These are phyloP conservation scores for Spinus olivaceus DNA, from an alignment of 2,797 vertebrate genomes.

Conservation along the genomic window DNA sequence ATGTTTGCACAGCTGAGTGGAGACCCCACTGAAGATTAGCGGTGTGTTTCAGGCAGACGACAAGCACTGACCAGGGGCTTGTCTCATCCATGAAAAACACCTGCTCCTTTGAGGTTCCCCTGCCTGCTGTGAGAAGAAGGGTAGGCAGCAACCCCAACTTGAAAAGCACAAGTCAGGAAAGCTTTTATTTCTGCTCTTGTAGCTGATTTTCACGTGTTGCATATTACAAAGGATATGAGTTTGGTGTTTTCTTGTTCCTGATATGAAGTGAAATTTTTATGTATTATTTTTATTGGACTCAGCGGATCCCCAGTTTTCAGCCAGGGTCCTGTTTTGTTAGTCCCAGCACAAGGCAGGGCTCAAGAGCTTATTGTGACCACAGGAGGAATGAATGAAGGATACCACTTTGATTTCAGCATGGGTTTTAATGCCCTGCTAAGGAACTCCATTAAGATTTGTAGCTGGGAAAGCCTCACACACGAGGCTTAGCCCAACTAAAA, in stretches of 20 bases:
- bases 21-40: conserved; percentile 26
- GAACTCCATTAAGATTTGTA: not conserved
- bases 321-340: not conserved
- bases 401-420: not conserved
- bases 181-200: not conserved
- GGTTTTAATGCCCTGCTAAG: not conserved
- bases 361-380: not conserved
- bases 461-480: not conserved
- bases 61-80: not conserved
- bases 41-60: not conserved
- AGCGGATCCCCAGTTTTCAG: not conserved
- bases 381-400: not conserved
- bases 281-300: conserved; percentile 7
- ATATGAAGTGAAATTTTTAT: not conserved
- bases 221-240: not conserved
- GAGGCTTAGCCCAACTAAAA: not conserved
- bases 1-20: conserved; percentile 49
- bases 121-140: conserved; percentile 17
- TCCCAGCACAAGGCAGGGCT: not conserved
- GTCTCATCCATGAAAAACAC: not conserved
- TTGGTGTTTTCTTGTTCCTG: not conserved
- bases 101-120: conserved; percentile 42
- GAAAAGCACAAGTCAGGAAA: not conserved
- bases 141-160: not conserved
- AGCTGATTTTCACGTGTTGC: conserved; percentile 23